Evolutionary conservation across 2,888 invertebrate genomes (phyloP).

Genomic region (Oscheius myriophilus): DNA sequence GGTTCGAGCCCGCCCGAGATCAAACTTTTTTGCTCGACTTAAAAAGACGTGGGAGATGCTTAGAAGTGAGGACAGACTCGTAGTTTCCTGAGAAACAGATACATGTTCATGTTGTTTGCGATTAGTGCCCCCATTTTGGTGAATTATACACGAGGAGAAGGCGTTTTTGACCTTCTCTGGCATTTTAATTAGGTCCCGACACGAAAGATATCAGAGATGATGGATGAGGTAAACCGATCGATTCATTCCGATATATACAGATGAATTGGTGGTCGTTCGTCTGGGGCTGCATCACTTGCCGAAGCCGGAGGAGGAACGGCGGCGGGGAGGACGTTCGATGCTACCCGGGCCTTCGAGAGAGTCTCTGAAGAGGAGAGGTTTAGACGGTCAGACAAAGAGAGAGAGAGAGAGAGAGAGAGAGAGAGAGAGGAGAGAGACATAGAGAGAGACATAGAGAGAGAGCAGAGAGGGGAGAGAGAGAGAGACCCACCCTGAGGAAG

Average conservation of each 20-base stretch:
- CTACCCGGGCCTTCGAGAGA: conserved; percentile 26
- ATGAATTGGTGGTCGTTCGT: too few relatives aligned
- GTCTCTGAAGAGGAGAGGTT: conserved; percentile 3
- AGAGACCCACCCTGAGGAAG: conserved; percentile 13
- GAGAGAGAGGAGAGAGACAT: conserved; percentile 2
- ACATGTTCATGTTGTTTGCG: too few relatives aligned
- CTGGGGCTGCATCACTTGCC: neutral
- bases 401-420: conserved; percentile 10
- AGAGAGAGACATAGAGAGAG: conserved; percentile 3
- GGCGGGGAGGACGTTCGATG: conserved; percentile 24
- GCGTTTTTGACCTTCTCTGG: too few relatives aligned
- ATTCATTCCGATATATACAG: too few relatives aligned
- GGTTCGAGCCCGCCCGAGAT: conserved; percentile 59
- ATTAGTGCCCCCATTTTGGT: too few relatives aligned
- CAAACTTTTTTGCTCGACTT: conserved; percentile 14
- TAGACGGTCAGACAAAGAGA: neutral
- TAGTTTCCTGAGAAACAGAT: too few relatives aligned
- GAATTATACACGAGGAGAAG: too few relatives aligned
- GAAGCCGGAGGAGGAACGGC: conserved; percentile 26
- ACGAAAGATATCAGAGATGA: too few relatives aligned
- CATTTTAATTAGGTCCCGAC: too few relatives aligned
- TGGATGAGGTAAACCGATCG: too few relatives aligned
- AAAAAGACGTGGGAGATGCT: too few relatives aligned
- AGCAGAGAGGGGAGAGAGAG: conserved; percentile 4
- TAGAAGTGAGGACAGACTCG: too few relatives aligned